Conservation (phyloP, 2,888 invertebrate species). For the Tolmerus cingulatus region DNA sequence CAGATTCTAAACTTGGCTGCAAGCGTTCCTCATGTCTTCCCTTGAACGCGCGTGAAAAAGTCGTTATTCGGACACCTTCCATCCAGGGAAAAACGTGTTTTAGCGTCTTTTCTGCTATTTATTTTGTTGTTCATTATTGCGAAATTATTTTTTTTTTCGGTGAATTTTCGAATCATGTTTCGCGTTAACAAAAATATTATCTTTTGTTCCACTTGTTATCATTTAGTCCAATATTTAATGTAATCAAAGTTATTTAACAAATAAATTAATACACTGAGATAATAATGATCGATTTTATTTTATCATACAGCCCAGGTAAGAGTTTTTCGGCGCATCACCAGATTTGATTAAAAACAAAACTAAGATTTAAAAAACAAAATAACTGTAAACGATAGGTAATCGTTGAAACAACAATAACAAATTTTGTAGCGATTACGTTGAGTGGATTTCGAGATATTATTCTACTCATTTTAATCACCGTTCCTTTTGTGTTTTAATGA, state of each 20-base stretch:
- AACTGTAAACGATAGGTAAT: no score
- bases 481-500: no score
- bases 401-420: no score
- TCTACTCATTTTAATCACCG: no score
- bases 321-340: no score
- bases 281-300: background rate
- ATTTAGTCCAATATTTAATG: background rate
- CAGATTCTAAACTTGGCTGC: background rate
- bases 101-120: slow-evolving; percentile 42
- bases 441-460: no score
- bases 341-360: no score
- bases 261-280: background rate
- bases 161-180: background rate
- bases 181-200: background rate
- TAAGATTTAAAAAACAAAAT: no score
- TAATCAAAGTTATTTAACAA: background rate
- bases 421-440: no score
- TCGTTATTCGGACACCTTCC: background rate
- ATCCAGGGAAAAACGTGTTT: slow-evolving; percentile 42
- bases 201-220: background rate
- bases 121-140: background rate
- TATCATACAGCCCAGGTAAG: background rate
- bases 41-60: background rate
- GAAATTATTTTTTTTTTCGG: background rate
- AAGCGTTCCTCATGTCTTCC: background rate